phyloP scores from a whole-genome alignment of 2,888 invertebrate species.

The Neoscelio sp. region DNA sequence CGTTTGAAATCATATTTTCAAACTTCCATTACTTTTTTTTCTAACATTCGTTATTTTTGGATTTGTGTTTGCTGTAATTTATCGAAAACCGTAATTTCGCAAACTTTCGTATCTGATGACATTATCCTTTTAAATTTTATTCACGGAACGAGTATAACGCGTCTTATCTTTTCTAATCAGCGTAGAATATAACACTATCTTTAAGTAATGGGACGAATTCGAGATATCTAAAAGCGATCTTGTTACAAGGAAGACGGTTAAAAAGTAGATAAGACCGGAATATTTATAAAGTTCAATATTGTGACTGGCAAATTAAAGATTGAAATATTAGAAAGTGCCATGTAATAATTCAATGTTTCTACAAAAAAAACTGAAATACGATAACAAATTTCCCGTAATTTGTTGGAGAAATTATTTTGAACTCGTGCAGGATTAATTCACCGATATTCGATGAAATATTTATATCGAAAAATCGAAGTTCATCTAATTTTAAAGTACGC shows the following conservation, averaged over 20 bases:
- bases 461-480: neutral
- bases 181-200: constrained; percentile 3
- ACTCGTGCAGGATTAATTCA: neutral
- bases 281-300: constrained; percentile 9
- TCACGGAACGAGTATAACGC: constrained; percentile 6
- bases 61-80: no score
- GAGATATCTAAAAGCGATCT: neutral
- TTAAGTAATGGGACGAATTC: constrained; percentile 5
- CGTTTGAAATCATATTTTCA: no score
- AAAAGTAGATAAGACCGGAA: neutral
- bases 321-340: constrained; percentile 2
- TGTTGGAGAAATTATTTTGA: neutral
- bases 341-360: neutral
- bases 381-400: neutral
- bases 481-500: constrained; percentile 10
- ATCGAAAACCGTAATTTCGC: neutral
- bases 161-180: constrained; percentile 11
- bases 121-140: constrained; percentile 15
- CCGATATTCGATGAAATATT: neutral
- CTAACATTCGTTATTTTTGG: no score
- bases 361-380: neutral
- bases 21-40: no score
- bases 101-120: constrained; percentile 3
- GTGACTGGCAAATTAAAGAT: constrained; percentile 6
- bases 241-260: neutral